phyloP scores from a whole-genome alignment of 1,140 invertebrate species.

The Achatina immaculata region DNA sequence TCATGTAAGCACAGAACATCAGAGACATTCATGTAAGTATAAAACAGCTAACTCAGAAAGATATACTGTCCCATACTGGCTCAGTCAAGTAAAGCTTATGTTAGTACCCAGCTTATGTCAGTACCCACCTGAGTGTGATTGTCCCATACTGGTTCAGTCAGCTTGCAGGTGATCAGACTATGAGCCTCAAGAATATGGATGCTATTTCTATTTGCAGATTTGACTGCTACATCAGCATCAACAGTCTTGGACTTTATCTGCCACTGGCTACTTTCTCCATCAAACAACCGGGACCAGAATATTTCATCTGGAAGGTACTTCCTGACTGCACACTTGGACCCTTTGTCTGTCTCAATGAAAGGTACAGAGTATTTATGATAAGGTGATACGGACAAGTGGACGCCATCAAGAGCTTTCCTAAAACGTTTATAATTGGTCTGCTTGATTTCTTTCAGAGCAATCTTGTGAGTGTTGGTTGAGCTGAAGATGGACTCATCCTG shows the following conservation, averaged over 20 bases:
- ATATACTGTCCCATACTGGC: too few species aligned
- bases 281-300: constrained; percentile 79
- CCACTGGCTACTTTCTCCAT: constrained; percentile 48
- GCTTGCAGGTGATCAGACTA: constrained; percentile 80
- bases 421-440: constrained; percentile 74
- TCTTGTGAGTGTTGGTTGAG: constrained; percentile 51
- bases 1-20: too few species aligned
- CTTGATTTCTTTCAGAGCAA: constrained; percentile 54
- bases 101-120: too few species aligned
- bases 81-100: too few species aligned
- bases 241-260: constrained; percentile 43
- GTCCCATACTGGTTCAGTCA: constrained; percentile 76
- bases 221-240: constrained; percentile 41
- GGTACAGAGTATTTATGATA: constrained; percentile 87
- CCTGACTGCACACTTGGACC: constrained; percentile 82
- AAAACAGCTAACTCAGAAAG: too few species aligned
- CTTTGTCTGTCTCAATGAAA: constrained; percentile 87
- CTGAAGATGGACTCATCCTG: constrained; percentile 69
- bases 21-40: too few species aligned
- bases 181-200: constrained; percentile 74
- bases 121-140: constrained; percentile 56
- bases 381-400: constrained; percentile 87
- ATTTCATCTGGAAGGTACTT: constrained; percentile 85
- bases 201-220: constrained; percentile 44
- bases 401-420: constrained; percentile 81